Evolutionary conservation across 2,113 vertebrate genomes (phyloP).

Genomic region (Rissa tridactyla): DNA sequence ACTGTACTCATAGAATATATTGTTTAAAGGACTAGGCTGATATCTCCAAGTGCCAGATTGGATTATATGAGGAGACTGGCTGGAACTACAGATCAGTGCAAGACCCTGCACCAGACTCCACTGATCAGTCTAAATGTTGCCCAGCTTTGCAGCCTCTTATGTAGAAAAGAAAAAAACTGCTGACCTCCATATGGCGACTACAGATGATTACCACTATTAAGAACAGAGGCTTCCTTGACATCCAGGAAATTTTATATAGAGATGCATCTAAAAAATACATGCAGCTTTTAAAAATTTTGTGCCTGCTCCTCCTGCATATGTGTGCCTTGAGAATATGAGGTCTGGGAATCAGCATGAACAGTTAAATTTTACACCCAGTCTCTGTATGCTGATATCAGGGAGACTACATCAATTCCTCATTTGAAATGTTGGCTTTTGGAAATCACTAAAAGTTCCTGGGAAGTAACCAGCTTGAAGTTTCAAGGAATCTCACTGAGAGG

Average conservation of each 20-base stretch:
- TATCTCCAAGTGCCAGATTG: rapidly evolving
- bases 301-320: not conserved
- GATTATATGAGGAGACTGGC: not conserved
- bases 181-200: not conserved
- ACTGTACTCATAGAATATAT: rapidly evolving
- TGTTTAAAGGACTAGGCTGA: not conserved
- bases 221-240: not conserved
- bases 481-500: conserved; percentile 3
- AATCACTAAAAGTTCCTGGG: not conserved
- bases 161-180: not conserved
- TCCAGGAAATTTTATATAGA: not conserved
- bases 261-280: not conserved
- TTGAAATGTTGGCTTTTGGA: not conserved
- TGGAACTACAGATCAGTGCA: not conserved
- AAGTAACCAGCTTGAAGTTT: not conserved
- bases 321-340: not conserved
- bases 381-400: not conserved
- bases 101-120: not conserved
- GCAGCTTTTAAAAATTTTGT: not conserved
- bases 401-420: not conserved
- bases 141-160: not conserved
- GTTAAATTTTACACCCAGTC: not conserved
- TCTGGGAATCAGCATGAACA: not conserved
- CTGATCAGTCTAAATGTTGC: not conserved
- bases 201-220: not conserved